Percentiles rank a stretch among this genome's conserved stretches.
Evolutionary conservation across 2,113 vertebrate species (phyloP).

Genomic region (Rhipidura dahli): DNA sequence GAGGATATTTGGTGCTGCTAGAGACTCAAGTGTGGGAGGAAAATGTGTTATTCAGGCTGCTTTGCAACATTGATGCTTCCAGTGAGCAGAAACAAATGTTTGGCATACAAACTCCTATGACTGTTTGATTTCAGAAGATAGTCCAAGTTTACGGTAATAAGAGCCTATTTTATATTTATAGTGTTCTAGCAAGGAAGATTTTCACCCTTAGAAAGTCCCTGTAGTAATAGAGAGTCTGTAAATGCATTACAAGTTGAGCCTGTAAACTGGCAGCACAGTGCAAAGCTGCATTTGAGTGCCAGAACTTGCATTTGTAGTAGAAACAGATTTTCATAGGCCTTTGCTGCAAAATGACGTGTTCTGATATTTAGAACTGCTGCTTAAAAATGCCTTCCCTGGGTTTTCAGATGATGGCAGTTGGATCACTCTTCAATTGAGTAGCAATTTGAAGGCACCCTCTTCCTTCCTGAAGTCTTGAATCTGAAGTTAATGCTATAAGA

Average conservation of each 20-base stretch:
- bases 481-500: neutral
- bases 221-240: neutral
- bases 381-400: neutral
- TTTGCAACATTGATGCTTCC: neutral
- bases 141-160: neutral
- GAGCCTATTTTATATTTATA: conserved; percentile 6
- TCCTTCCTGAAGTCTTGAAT: neutral
- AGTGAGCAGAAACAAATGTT: neutral
- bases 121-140: neutral
- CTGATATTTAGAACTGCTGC: neutral
- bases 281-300: neutral
- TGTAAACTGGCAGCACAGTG: neutral
- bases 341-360: neutral
- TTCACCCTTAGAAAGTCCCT: neutral
- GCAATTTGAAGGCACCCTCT: neutral
- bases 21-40: neutral
- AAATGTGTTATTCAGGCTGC: neutral
- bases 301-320: neutral
- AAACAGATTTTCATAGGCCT: neutral
- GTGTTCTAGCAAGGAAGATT: neutral
- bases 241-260: neutral
- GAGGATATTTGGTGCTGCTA: neutral
- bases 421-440: neutral
- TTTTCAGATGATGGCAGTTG: neutral
- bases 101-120: neutral